Evolutionary conservation across 2,113 vertebrate genomes (phyloP), one percentile per base, ranked within the genome.

Genomic region (Pterocles gutturalis): DNA sequence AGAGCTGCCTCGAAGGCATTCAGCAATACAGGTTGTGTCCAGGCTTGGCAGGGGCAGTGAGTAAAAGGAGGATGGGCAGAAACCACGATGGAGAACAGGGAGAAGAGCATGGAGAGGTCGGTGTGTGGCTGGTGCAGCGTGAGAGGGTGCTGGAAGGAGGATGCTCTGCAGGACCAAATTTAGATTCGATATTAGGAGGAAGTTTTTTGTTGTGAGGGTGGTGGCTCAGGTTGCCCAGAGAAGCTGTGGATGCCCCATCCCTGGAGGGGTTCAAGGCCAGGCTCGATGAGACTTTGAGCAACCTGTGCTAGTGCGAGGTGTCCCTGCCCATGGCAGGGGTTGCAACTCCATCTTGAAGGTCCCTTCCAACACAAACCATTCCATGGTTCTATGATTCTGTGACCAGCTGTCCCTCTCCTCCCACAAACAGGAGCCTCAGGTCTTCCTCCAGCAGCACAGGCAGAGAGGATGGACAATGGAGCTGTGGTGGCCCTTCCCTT

Each of bases 31-130:
- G 80, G 45, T 10, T 48, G 81, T 20, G 77, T 5, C 64, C 17
- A 26, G 57, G 54, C 71, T 70, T 12, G 70, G 65, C 66, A 58
- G n/a, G 2, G 79, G 28, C 10, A 64, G 13, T 0, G 38, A 31
- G 62, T 1, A 19, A 17, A 12, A 49, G 43, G 9, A 66, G 20
- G 34, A 62, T 3, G 21, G 38, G 62, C 53, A 20, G 7, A 6
- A 67, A 5, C 36, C 1, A 0, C 1, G n/a, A 11, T 18, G 29
- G 80, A 3, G 11, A 15, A 2, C 8, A 7, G 64, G 15, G 36
- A 10, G 58, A 29, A 17, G 62, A 19, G 3, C 0, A 0, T 3
- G 15, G 72, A 8, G 43, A 24, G 73, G 31, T 4, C 0, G 10
- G n/a, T 0, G 2, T 15, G 46, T 0, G 17, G 60, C 72, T 41